A percentile compares a stretch with the other conserved stretches of the same genome.
Evolutionary conservation across 2,888 invertebrate species (phyloP).

Genomic region (Micropterix aruncella): DNA sequence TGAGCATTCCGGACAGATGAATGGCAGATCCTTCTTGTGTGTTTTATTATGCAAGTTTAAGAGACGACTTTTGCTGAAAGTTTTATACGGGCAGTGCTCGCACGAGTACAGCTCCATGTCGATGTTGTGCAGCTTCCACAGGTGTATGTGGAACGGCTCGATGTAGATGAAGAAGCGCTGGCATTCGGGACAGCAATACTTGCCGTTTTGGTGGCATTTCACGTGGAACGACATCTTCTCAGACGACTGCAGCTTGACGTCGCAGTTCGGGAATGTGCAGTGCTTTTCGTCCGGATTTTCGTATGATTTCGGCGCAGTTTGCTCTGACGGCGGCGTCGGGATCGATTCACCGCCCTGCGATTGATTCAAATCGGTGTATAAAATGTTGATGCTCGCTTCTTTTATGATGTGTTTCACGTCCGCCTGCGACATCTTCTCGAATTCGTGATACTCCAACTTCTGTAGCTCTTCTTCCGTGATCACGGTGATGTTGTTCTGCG

Average conservation of each 20-base stretch:
- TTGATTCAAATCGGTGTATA: slow-evolving; percentile 25
- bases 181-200: slow-evolving; percentile 53
- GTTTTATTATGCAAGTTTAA: slow-evolving; percentile 15
- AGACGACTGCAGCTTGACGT: slow-evolving; percentile 37
- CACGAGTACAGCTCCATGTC: slow-evolving; percentile 72
- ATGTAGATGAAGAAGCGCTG: slow-evolving; percentile 38
- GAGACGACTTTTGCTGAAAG: slow-evolving; percentile 52
- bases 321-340: neutral
- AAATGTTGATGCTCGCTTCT: slow-evolving; percentile 35
- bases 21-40: neutral
- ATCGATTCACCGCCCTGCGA: slow-evolving; percentile 2
- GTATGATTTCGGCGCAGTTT: neutral
- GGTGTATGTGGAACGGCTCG: slow-evolving; percentile 58
- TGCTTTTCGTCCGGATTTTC: slow-evolving; percentile 17
- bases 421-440: slow-evolving; percentile 21
- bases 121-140: slow-evolving; percentile 64
- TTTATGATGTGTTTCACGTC: slow-evolving; percentile 35
- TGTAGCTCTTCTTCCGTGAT: slow-evolving; percentile 33
- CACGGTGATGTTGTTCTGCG: slow-evolving; percentile 29
- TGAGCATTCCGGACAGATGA: slow-evolving; percentile 47
- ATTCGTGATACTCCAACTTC: slow-evolving; percentile 33
- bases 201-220: slow-evolving; percentile 41
- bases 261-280: slow-evolving; percentile 41
- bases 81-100: slow-evolving; percentile 59
- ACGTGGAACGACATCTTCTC: slow-evolving; percentile 50